Percentiles rank a stretch among this genome's conserved stretches.
phyloP scores from a whole-genome alignment of 2,888 invertebrate species.

The Deroplatys truncata region DNA sequence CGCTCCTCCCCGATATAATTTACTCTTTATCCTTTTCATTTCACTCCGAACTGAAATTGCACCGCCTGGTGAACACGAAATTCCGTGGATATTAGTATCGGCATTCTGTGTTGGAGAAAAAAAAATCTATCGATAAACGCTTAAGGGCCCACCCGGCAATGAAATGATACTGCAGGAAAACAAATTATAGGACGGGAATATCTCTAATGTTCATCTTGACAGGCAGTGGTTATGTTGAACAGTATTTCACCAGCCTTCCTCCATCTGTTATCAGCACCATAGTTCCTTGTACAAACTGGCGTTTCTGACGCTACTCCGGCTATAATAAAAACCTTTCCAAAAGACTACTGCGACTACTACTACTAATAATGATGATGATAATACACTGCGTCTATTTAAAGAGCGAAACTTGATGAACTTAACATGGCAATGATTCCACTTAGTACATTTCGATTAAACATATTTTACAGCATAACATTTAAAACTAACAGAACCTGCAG shows the following conservation, averaged over 20 bases:
- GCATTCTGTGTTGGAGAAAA: neutral
- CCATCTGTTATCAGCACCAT: too few species aligned
- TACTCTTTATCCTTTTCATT: neutral
- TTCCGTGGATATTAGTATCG: neutral
- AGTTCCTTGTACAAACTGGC: too few species aligned
- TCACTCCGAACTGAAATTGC: neutral
- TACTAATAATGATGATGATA: too few species aligned
- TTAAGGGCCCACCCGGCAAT: neutral
- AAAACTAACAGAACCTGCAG: too few species aligned
- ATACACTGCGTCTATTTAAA: too few species aligned
- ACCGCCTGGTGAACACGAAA: neutral
- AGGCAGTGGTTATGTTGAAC: neutral
- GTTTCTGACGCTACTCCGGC: too few species aligned
- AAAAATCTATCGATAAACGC: neutral
- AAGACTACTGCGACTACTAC: fast-evolving
- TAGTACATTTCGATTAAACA: too few species aligned
- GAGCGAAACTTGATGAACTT: too few species aligned
- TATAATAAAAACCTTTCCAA: too few species aligned
- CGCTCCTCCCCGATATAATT: neutral
- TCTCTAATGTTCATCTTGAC: neutral
- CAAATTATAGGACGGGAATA: neutral
- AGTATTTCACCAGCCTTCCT: too few species aligned
- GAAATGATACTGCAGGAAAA: neutral
- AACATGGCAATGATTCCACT: too few species aligned
- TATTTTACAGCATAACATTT: too few species aligned